A percentile compares a stretch with the other conserved stretches of the same genome.
Conservation (phyloP, 2,797 vertebrate species). For the Ambastaia sidthimunki region DNA sequence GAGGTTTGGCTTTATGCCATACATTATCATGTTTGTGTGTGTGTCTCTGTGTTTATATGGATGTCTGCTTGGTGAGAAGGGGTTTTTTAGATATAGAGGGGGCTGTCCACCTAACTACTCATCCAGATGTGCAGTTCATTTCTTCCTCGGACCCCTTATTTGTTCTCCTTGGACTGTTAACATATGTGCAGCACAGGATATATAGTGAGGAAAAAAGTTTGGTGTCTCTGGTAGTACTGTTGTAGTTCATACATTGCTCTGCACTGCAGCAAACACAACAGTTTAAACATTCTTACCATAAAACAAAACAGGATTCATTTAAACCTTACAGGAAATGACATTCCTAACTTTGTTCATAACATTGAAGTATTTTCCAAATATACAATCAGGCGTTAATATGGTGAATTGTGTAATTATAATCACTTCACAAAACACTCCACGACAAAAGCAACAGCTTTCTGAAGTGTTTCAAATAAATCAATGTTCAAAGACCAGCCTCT, state of each 20-base stretch:
- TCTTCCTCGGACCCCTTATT: conserved; percentile 63
- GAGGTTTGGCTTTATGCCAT: conserved; percentile 26
- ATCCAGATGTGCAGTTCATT: conserved; percentile 73
- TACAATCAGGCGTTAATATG: background rate
- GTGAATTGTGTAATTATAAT: background rate
- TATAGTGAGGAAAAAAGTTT: conserved; percentile 26
- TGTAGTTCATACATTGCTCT: background rate
- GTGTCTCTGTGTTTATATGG: conserved; percentile 8
- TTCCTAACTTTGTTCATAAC: background rate
- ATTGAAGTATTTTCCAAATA: background rate
- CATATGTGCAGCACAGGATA: background rate
- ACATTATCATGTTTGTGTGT: conserved; percentile 52
- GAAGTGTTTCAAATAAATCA: background rate
- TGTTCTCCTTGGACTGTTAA: conserved; percentile 22
- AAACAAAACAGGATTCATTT: background rate
- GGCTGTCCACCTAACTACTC: conserved; percentile 60
- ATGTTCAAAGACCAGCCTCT: background rate
- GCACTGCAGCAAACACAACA: background rate
- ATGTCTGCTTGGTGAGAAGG: background rate
- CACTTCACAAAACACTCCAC: background rate
- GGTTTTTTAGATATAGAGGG: conserved; percentile 11
- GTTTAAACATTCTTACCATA: conserved; percentile 14
- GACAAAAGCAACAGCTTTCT: background rate
- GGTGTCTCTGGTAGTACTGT: conserved; percentile 24
- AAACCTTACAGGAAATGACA: background rate